A percentile compares a stretch with the other conserved stretches of the same genome.
These are phyloP conservation scores for Crematogaster levior DNA, from an alignment of 2,888 invertebrate species.

Conservation along the genomic window DNA sequence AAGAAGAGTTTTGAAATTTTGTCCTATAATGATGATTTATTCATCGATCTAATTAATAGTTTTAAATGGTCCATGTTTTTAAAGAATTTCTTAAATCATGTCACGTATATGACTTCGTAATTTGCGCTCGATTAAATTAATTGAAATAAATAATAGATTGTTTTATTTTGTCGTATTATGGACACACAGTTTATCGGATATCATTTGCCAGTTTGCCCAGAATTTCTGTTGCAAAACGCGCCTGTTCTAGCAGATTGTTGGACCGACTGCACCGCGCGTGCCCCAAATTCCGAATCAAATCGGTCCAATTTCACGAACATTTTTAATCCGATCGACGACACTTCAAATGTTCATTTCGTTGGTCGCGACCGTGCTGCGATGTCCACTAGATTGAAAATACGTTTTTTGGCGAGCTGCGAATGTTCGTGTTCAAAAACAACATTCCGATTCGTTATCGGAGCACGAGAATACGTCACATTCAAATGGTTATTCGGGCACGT, in stretches of 20 bases:
- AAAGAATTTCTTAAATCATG: neutral
- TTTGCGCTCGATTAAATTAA: neutral
- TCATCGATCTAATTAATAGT: neutral
- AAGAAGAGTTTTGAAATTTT: neutral
- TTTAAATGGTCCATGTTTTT: neutral
- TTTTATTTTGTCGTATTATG: neutral
- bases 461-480: neutral
- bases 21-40: neutral
- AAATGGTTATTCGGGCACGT: conserved; percentile 14
- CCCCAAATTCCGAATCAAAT: conserved; percentile 36
- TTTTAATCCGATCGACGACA: conserved; percentile 38
- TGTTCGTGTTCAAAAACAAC: conserved; percentile 35
- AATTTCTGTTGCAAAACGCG: conserved; percentile 5
- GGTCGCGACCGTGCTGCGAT: neutral
- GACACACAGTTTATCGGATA: neutral
- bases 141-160: neutral
- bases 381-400: conserved; percentile 16
- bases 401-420: conserved; percentile 30
- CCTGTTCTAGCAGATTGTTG: conserved; percentile 17
- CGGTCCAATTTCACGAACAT: conserved; percentile 39
- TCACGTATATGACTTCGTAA: neutral
- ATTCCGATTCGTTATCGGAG: conserved; percentile 20
- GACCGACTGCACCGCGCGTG: neutral
- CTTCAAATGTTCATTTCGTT: conserved; percentile 43
- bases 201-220: neutral